phyloP scores from a whole-genome alignment of 2,888 invertebrate species.

The Pristionchus japonicus region DNA sequence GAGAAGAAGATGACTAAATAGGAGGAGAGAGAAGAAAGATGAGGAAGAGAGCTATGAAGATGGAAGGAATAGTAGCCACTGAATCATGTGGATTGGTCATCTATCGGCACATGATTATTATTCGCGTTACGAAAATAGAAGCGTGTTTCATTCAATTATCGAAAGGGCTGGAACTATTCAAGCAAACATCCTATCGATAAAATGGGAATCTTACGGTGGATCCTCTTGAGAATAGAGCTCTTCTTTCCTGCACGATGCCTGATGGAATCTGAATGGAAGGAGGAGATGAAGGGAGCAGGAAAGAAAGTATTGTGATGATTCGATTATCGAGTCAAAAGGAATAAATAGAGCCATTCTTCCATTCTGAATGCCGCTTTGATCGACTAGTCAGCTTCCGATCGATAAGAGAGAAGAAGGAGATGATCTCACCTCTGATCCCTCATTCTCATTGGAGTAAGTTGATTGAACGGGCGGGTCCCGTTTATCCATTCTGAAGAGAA shows the following conservation, averaged over 20 bases:
- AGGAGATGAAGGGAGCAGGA: background rate
- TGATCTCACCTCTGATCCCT: background rate
- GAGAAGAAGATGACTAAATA: background rate
- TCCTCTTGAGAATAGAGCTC: constrained; percentile 15
- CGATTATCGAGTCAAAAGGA: background rate
- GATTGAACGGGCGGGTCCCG: background rate
- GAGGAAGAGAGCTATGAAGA: background rate
- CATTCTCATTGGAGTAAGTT: background rate
- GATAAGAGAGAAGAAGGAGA: background rate
- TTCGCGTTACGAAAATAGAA: background rate
- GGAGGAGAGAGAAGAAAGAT: background rate
- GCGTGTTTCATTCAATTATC: no score
- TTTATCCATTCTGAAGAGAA: constrained; percentile 34
- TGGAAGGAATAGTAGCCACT: constrained; percentile 20
- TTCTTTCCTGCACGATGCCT: constrained; percentile 10
- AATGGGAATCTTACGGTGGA: background rate
- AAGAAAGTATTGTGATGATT: background rate
- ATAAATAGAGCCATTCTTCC: background rate
- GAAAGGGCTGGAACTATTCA: no score
- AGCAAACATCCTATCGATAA: no score
- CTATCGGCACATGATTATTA: background rate
- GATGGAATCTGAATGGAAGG: constrained; percentile 17
- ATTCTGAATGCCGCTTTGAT: background rate
- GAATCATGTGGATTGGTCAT: background rate
- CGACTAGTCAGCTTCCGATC: background rate